phyloP scores from a whole-genome alignment of 2,888 invertebrate genomes.

The Aromia moschata region DNA sequence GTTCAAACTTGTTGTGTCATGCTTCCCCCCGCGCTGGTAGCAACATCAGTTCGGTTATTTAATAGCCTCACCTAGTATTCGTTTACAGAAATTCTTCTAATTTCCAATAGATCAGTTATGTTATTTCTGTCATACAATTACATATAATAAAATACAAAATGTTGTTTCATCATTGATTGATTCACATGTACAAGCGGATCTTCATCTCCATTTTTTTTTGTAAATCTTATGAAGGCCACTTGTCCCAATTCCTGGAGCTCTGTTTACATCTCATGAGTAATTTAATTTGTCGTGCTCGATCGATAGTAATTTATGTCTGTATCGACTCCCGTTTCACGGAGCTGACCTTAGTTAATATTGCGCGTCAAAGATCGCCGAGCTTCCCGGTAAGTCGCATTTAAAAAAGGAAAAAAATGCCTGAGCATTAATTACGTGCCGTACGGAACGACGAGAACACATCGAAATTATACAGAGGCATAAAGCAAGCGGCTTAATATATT shows the following conservation, averaged over 20 bases:
- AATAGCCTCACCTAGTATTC: too few species aligned
- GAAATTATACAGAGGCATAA: conserved; percentile 15
- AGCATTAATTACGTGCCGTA: conserved; percentile 12
- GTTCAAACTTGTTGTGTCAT: too few species aligned
- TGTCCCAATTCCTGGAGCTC: not conserved
- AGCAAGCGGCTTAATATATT: conserved; percentile 20
- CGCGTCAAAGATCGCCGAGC: conserved; percentile 6
- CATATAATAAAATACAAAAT: too few species aligned
- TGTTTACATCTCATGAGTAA: not conserved
- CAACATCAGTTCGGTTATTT: too few species aligned
- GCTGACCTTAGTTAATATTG: conserved; percentile 16
- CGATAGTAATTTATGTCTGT: not conserved
- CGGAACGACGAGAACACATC: not conserved
- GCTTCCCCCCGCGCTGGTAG: too few species aligned
- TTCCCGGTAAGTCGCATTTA: conserved; percentile 12
- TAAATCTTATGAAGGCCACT: too few species aligned
- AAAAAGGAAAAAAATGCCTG: conserved; percentile 1
- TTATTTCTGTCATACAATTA: too few species aligned
- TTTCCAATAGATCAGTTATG: too few species aligned
- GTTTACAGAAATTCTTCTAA: too few species aligned
- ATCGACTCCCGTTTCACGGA: conserved; percentile 2
- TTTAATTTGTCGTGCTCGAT: not conserved
- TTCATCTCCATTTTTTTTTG: too few species aligned
- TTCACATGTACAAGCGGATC: too few species aligned
- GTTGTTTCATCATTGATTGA: too few species aligned